Conservation (phyloP, 2,888 invertebrate genomes). For the Heliconius cydno region DNA sequence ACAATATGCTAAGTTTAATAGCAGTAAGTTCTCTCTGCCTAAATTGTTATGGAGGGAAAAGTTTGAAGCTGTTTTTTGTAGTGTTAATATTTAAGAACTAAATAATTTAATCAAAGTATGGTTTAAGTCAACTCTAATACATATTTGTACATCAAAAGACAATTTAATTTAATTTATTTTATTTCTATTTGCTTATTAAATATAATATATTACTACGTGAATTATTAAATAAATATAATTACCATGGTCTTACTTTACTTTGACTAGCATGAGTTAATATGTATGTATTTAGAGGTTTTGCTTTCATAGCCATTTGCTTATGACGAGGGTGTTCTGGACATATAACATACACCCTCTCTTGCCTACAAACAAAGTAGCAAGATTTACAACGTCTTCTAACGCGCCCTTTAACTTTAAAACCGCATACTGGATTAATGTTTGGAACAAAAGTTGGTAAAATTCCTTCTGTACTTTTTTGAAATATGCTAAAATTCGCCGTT, state of each 20-base stretch:
- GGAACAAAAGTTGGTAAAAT: slow-evolving; percentile 61
- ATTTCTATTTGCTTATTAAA: slow-evolving; percentile 3
- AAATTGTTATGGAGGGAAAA: no score
- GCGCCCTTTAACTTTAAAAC: slow-evolving; percentile 87
- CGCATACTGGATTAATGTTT: slow-evolving; percentile 60
- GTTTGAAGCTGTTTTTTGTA: no score
- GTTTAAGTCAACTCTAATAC: no score
- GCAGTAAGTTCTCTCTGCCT: no score
- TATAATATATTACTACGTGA: neutral
- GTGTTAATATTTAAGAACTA: neutral
- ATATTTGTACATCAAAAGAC: slow-evolving; percentile 7
- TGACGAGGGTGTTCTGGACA: slow-evolving; percentile 91
- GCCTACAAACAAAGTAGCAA: slow-evolving; percentile 88
- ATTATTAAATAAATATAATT: slow-evolving; percentile 35
- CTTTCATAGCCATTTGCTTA: slow-evolving; percentile 90
- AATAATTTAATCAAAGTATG: neutral
- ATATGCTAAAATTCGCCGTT: slow-evolving; percentile 55
- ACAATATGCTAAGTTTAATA: no score
- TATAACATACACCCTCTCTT: slow-evolving; percentile 87
- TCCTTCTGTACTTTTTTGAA: slow-evolving; percentile 54
- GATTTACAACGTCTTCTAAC: slow-evolving; percentile 89
- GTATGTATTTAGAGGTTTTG: slow-evolving; percentile 88
- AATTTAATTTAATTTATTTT: neutral
- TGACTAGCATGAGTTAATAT: slow-evolving; percentile 90
- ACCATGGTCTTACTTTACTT: slow-evolving; percentile 77